phyloP scores from a whole-genome alignment of 2,113 vertebrate species.

The Hoplias malabaricus region DNA sequence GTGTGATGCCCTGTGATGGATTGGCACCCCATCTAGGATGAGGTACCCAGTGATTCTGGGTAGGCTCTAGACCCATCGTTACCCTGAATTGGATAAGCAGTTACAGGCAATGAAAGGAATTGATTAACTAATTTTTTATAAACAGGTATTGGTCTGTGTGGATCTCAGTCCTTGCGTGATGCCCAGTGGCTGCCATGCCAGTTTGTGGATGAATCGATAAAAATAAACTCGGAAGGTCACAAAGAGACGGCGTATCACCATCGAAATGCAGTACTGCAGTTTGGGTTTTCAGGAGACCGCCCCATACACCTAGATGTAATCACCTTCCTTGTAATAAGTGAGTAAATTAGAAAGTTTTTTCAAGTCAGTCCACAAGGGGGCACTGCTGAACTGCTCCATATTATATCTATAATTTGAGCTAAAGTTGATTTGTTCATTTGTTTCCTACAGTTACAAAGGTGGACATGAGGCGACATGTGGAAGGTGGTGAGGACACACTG shows the following conservation, averaged over 20 bases:
- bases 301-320: slow-evolving; percentile 59
- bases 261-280: slow-evolving; percentile 69
- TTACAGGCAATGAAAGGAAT: too few species aligned
- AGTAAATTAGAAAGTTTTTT: too few species aligned
- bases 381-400: too few species aligned
- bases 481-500: slow-evolving; percentile 52
- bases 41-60: too few species aligned
- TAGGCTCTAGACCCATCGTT: too few species aligned
- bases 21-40: too few species aligned
- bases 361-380: too few species aligned
- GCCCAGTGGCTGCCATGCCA: slow-evolving; percentile 68
- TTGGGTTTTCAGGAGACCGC: slow-evolving; percentile 63
- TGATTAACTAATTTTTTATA: too few species aligned
- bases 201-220: slow-evolving; percentile 65
- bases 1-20: too few species aligned
- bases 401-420: background rate
- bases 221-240: slow-evolving; percentile 12
- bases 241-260: slow-evolving; percentile 46
- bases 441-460: slow-evolving; percentile 60
- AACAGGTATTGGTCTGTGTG: slow-evolving; percentile 47
- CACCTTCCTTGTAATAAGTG: slow-evolving; percentile 72
- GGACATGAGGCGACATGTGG: slow-evolving; percentile 61
- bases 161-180: slow-evolving; percentile 44
- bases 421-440: background rate
- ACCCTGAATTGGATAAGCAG: too few species aligned